phyloP scores from a whole-genome alignment of 2,888 invertebrate species.

The Caenorhabditis sp. region DNA sequence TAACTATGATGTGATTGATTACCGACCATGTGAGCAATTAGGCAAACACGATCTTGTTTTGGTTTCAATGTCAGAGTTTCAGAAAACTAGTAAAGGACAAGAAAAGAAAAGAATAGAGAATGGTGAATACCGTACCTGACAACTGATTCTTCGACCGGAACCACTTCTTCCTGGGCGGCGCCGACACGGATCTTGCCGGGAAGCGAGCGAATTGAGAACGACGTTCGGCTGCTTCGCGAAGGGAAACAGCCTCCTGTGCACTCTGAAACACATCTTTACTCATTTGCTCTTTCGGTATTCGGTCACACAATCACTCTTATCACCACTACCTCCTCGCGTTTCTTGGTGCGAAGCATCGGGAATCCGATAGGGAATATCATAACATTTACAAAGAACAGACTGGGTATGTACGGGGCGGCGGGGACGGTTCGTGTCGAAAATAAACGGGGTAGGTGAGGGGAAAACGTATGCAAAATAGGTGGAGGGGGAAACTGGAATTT shows the following conservation, averaged over 20 bases:
- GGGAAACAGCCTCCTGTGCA: conserved; percentile 63
- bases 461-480: conserved; percentile 51
- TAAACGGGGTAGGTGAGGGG: neutral
- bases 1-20: no score
- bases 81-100: no score
- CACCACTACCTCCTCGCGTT: conserved; percentile 28
- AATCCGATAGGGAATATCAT: conserved; percentile 65
- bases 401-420: no score
- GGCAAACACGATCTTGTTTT: no score
- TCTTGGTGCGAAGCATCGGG: conserved; percentile 40
- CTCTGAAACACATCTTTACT: conserved; percentile 48
- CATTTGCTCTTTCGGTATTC: neutral
- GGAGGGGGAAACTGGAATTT: conserved; percentile 40
- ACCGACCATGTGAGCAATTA: neutral
- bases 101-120: no score
- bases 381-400: conserved; percentile 21
- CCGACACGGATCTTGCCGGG: conserved; percentile 68
- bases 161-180: conserved; percentile 71
- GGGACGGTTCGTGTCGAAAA: conserved; percentile 36
- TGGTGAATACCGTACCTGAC: conserved; percentile 29
- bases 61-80: no score
- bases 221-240: conserved; percentile 67
- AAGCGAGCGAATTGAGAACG: conserved; percentile 66
- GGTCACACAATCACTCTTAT: neutral
- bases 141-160: conserved; percentile 58